Evolutionary conservation across 2,888 invertebrate species (phyloP).

Genomic region (Cylloceria caligata): DNA sequence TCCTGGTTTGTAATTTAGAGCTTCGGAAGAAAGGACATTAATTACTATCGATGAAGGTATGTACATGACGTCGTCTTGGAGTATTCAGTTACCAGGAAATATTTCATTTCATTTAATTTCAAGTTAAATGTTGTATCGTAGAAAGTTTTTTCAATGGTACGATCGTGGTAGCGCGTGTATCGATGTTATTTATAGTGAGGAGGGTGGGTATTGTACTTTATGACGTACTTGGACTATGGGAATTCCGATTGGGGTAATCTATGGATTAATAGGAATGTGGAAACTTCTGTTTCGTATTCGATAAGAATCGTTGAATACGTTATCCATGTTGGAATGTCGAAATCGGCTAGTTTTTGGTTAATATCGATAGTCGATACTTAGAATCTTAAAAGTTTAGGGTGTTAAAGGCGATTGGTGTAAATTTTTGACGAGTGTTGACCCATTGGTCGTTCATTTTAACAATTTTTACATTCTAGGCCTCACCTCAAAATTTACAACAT

Average conservation of each 20-base stretch:
- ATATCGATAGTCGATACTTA: background rate
- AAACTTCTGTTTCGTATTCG: background rate
- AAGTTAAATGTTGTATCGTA: background rate
- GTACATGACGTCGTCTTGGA: background rate
- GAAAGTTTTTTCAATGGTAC: background rate
- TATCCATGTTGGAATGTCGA: too few species aligned
- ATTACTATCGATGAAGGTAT: conserved; percentile 38
- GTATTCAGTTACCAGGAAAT: conserved; percentile 3
- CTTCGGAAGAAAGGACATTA: conserved; percentile 40
- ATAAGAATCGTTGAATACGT: background rate
- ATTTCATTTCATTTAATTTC: background rate
- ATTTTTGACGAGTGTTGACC: too few species aligned
- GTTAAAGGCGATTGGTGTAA: too few species aligned
- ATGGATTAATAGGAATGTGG: background rate
- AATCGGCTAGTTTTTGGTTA: background rate
- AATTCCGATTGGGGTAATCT: background rate
- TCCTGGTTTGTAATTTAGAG: conserved; percentile 50
- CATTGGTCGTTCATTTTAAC: too few species aligned
- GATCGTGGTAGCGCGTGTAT: background rate
- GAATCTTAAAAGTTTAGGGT: too few species aligned
- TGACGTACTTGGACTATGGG: background rate
- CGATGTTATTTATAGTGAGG: background rate
- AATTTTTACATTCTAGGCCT: too few species aligned
- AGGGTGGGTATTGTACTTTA: background rate
- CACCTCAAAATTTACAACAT: too few species aligned